Base-by-base conservation (phyloP, 2,797 vertebrate species). In the Malurus splendens region DNA sequence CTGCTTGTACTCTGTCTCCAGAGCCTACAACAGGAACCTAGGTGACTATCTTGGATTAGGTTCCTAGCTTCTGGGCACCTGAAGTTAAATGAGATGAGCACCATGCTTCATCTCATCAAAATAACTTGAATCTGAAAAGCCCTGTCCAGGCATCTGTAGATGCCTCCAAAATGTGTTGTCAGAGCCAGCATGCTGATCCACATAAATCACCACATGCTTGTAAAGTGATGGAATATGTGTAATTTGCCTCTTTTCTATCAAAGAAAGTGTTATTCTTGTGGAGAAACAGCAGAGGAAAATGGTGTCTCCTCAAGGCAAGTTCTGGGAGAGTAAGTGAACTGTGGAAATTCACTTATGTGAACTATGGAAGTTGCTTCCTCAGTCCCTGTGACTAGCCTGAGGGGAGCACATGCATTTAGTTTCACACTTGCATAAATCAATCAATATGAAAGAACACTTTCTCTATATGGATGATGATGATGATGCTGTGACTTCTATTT, bases 401-500 rank as follows among this genome's bases (percentile, higher is more conserved):
- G 55, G 42, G 85, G 89, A 90, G 66, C 51, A 72, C 3, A 1
- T 54, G 18, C 24, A 10, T 78, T 89, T 79, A 59, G 41, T 81
- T 79, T 78, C 72, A 81, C 56, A 60, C n/a, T 77, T 76, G 30
- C n/a, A 48, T 85, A 56, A 68, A 82, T 60, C 55, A 80, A 18
- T 90, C 55, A 76, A 0, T 73, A 61, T n/a, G 51, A 56, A 82
- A 86, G 15, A 81, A 36, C 22, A 42, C 24, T 75, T 61, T 47
- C 36, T 2, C 2, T 62, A 25, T 22, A 65, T 48, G 27, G 59
- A 64, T 91, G 64, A 27, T 78, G 28, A 65, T 70, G 55, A 45
- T 89, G 59, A 9, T 84, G 54, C n/a, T 92, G 38, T 90, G 87
- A 61, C 45, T 90, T 93, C 64, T 90, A 45, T 89, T 94, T 88